Evolutionary conservation across 30 jellyfish, hydroid and myxozoan species (phyloP).

Genomic region (Chrysaora quinquecirrha): DNA sequence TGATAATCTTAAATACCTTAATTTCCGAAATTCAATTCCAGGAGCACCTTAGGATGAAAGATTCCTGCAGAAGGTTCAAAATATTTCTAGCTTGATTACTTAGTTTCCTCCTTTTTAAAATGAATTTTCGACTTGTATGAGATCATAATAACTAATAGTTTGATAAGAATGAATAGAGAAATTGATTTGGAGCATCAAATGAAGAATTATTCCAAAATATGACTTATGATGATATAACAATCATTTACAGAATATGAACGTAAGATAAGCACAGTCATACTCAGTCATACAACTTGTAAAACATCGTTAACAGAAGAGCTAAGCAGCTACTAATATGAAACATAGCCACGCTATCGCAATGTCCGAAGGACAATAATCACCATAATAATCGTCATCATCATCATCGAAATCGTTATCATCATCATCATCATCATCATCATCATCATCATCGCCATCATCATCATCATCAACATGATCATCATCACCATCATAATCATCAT

Average conservation of each 20-base stretch:
- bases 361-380: too few relatives aligned
- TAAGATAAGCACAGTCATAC: slow-evolving; percentile 10
- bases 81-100: slow-evolving; percentile 15
- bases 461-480: too few relatives aligned
- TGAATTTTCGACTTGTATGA: slow-evolving; percentile 14
- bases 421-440: too few relatives aligned
- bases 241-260: slow-evolving; percentile 27
- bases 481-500: too few relatives aligned
- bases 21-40: slow-evolving; percentile 16
- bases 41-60: slow-evolving; percentile 22
- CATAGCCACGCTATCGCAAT: too few relatives aligned
- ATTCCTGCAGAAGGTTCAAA: slow-evolving; percentile 17
- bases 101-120: slow-evolving; percentile 10
- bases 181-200: slow-evolving; percentile 2
- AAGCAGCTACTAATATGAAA: slow-evolving; percentile 5
- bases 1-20: slow-evolving; percentile 5
- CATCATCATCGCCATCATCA: too few relatives aligned
- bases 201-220: slow-evolving; percentile 17
- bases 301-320: slow-evolving; percentile 24
- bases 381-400: too few relatives aligned
- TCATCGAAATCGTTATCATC: too few relatives aligned
- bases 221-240: slow-evolving; percentile 35
- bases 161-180: slow-evolving; percentile 19
- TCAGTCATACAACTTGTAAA: slow-evolving; percentile 24
- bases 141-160: not conserved